Percentiles rank a stretch among this genome's conserved stretches.
Evolutionary conservation across 2,797 vertebrate species (phyloP).

Genomic region (Hydrocynus forskahlii): DNA sequence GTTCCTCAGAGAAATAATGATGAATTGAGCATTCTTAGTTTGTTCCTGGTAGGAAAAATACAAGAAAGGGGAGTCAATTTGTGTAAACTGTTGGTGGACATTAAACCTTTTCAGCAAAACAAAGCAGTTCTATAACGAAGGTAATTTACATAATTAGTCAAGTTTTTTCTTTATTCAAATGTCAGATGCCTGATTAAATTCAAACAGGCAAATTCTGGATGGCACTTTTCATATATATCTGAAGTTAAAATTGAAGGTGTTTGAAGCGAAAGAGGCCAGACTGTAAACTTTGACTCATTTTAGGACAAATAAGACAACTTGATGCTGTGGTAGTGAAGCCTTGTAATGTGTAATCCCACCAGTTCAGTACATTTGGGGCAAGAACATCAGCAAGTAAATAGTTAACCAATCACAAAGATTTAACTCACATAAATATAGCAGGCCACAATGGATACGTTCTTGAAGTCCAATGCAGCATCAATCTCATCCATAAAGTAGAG

Average conservation of each 20-base stretch:
- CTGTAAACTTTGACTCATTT: too few relatives aligned
- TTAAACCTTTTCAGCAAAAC: background rate
- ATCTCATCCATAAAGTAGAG: conserved; percentile 99
- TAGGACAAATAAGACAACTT: too few relatives aligned
- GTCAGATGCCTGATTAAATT: too few relatives aligned
- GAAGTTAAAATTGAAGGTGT: too few relatives aligned
- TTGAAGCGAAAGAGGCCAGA: too few relatives aligned
- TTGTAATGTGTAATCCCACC: too few relatives aligned
- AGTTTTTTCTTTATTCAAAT: background rate
- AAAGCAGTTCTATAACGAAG: background rate
- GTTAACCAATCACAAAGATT: conserved; percentile 13
- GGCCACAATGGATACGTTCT: conserved; percentile 96
- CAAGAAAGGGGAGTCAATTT: background rate
- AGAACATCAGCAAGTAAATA: too few relatives aligned
- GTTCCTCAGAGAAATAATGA: conserved; percentile 97
- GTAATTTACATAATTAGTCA: background rate
- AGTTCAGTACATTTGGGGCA: too few relatives aligned
- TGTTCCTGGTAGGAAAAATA: conserved; percentile 83
- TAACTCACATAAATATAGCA: conserved; percentile 96
- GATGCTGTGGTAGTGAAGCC: too few relatives aligned
- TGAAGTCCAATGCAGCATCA: conserved; percentile 96
- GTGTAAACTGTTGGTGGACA: too few relatives aligned
- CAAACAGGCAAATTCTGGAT: too few relatives aligned
- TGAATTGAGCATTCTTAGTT: conserved; percentile 98
- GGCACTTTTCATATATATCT: too few relatives aligned